Base-by-base conservation (phyloP, 2,797 vertebrate genomes). In the Girardinus metallicus region DNA sequence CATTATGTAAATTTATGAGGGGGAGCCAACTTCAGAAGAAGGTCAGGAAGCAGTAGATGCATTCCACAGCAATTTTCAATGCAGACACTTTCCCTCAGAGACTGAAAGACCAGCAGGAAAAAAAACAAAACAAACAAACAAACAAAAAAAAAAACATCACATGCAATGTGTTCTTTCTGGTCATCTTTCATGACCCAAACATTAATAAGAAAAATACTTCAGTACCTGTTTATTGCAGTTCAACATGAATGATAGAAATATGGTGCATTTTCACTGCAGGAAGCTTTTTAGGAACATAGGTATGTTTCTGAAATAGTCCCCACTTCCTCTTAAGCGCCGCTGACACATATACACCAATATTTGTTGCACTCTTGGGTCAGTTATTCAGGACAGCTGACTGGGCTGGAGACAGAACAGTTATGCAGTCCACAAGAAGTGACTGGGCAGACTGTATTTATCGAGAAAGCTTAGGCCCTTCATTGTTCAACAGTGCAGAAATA, bases 1-100 rank as follows among this genome's bases (percentile, higher is more conserved):
- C 26, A 49, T 16, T 26, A 76, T 76, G 60, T 64, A 66, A 66
- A 49, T 76, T 66, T 49, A 46, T 36, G 44, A 76, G 44, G 31
- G 43, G 12, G 31, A 47, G 21, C 34, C 7, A 49, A n/a, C 43
- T 49, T n/a, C 41, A 71, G 68, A 71, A 70, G 41, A 70, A 71
- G 68, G 68, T 44, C 75, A 47, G 29, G 10, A 23, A 76, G 29
- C 10, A 47, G 21, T 23, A 49, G 60, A 76, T 49, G 75, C 34
- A 29, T 49, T 49, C 11, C 57, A 47, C 44, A 66, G 41, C 29
- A 76, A 46, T 49, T 66, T 76, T 66, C 23, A 47, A 15, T 36
- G 57, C 60, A 66, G 57, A 76, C 43, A 64, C 18, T 47, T 9
- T 23, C 57, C 43, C 31, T 34, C 3, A 46, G 57, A 70, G 23